Conservation (phyloP, 64 coral and sea anemone genomes). For the Hydrozoanthus tunicans region DNA sequence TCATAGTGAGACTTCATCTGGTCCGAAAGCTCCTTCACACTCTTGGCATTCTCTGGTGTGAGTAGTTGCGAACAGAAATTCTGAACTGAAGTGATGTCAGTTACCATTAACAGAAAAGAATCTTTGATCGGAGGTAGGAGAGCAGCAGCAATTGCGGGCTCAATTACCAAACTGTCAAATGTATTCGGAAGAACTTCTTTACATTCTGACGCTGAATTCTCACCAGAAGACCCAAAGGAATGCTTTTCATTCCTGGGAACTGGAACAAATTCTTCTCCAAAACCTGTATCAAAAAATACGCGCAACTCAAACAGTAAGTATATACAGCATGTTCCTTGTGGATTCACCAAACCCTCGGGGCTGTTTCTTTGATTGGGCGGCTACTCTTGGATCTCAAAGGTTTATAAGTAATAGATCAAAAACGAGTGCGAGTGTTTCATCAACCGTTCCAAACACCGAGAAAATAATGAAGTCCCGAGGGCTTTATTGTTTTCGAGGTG, state of each 20-base stretch:
- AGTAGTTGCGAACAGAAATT: conserved; percentile 38
- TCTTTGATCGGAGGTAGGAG: background rate
- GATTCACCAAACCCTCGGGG: too few species aligned
- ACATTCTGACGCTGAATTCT: background rate
- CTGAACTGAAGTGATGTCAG: conserved; percentile 34
- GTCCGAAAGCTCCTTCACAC: conserved; percentile 13
- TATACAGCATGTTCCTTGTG: too few species aligned
- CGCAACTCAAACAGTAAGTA: background rate
- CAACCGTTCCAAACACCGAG: too few species aligned
- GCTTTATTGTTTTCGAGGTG: too few species aligned
- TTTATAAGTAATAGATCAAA: too few species aligned
- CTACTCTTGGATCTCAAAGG: too few species aligned
- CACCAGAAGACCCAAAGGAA: background rate
- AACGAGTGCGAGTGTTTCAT: too few species aligned
- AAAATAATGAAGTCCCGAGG: too few species aligned
- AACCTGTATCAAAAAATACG: conserved; percentile 22
- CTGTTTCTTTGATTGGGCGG: too few species aligned
- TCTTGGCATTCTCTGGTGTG: conserved; percentile 19
- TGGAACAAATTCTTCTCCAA: conserved; percentile 64
- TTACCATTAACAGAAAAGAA: conserved; percentile 38
- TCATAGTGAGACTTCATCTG: conserved; percentile 49
- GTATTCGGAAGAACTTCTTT: background rate
- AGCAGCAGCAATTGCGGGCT: conserved; percentile 26
- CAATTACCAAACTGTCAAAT: conserved; percentile 17
- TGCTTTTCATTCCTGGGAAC: conserved; percentile 6